phyloP scores from a whole-genome alignment of 1,140 invertebrate species.

The Musca vetustissima region DNA sequence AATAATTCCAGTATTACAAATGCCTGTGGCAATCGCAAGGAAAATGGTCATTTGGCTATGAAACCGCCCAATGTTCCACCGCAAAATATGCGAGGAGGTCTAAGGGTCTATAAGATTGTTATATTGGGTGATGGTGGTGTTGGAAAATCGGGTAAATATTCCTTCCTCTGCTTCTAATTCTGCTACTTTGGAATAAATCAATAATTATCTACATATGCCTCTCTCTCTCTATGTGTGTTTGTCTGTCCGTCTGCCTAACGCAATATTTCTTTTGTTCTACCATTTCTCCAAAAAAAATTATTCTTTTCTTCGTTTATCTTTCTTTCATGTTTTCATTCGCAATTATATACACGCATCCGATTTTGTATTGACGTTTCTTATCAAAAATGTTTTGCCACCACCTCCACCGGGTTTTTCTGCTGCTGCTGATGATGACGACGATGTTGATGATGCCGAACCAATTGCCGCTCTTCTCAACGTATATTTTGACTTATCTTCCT shows the following conservation, averaged over 20 bases:
- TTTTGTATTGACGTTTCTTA: background rate
- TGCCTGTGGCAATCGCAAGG: background rate
- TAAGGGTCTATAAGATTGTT: constrained; percentile 80
- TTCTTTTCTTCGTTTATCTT: background rate
- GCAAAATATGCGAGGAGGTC: constrained; percentile 63
- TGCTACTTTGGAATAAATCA: constrained; percentile 22
- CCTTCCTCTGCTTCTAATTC: constrained; percentile 41
- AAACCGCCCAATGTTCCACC: constrained; percentile 34
- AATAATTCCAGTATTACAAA: constrained; percentile 18
- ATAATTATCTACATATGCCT: too few species aligned
- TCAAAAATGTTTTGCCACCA: background rate
- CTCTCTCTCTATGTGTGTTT: background rate
- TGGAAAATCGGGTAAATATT: constrained; percentile 71
- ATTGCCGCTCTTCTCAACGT: too few species aligned
- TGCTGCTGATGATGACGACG: too few species aligned
- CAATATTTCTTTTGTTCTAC: constrained; percentile 10
- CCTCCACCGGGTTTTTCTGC: too few species aligned
- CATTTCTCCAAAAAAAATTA: background rate
- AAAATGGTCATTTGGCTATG: constrained; percentile 33
- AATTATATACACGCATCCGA: too few species aligned
- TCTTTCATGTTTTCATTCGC: constrained; percentile 3
- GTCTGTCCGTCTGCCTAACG: background rate
- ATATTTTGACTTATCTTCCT: too few species aligned
- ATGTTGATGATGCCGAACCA: too few species aligned
- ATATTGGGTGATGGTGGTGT: constrained; percentile 82